A percentile compares a stretch with the other conserved stretches of the same genome.
These are phyloP conservation scores for Didymodactylos carnosus DNA, from an alignment of 2,888 invertebrate genomes.

Conservation along the genomic window DNA sequence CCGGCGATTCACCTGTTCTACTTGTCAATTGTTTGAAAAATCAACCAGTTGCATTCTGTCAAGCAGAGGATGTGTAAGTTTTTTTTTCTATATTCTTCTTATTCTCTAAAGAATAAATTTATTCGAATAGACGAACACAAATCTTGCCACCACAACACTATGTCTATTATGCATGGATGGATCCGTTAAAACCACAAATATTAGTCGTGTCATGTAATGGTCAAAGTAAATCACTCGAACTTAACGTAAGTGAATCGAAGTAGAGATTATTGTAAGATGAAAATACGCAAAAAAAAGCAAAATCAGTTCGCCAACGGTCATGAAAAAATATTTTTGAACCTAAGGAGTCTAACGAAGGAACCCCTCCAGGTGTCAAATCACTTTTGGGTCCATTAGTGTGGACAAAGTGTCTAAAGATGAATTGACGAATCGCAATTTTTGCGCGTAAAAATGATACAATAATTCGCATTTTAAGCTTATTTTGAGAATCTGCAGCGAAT, in stretches of 20 bases:
- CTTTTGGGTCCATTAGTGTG: too few relatives aligned
- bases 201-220: conserved; percentile 36
- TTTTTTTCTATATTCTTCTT: background rate
- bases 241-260: background rate
- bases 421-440: too few relatives aligned
- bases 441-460: too few relatives aligned
- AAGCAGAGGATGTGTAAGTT: conserved; percentile 23
- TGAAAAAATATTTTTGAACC: too few relatives aligned
- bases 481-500: too few relatives aligned
- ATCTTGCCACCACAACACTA: conserved; percentile 37
- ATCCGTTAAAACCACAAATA: conserved; percentile 38
- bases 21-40: conserved; percentile 59
- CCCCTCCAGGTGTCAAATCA: too few relatives aligned
- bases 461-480: too few relatives aligned
- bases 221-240: conserved; percentile 22
- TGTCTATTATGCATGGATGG: conserved; percentile 40
- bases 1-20: conserved; percentile 73
- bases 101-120: background rate
- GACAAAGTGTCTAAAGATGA: too few relatives aligned
- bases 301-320: too few relatives aligned
- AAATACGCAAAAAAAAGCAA: too few relatives aligned
- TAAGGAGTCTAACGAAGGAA: too few relatives aligned
- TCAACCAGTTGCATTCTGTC: conserved; percentile 42
- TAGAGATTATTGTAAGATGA: too few relatives aligned
- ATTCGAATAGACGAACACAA: background rate